Conservation (phyloP, 2,113 vertebrate genomes). For the Pteropus alecto region DNA sequence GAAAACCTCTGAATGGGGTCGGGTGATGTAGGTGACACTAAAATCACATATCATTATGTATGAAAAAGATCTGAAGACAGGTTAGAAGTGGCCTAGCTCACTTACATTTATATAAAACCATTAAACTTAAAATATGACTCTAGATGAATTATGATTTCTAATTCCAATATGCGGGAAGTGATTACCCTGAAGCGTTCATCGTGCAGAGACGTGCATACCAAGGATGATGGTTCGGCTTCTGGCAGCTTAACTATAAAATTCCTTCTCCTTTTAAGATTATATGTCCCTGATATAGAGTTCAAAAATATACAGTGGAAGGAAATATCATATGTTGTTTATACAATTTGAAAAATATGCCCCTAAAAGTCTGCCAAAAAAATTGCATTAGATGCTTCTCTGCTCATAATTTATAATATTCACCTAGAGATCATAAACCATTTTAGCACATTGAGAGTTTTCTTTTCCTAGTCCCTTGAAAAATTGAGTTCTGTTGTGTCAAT, state of each 20-base stretch:
- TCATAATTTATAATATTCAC: conserved; percentile 45
- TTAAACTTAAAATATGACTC: background rate
- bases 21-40: background rate
- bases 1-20: background rate
- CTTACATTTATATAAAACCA: background rate
- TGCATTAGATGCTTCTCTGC: background rate
- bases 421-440: conserved; percentile 7
- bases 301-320: conserved; percentile 18
- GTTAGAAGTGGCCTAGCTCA: background rate
- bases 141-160: background rate
- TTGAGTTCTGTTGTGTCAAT: conserved; percentile 58
- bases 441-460: conserved; percentile 25
- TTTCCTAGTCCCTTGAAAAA: conserved; percentile 37
- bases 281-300: background rate
- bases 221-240: background rate
- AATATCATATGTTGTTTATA: conserved; percentile 39
- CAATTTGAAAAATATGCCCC: conserved; percentile 26
- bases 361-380: conserved; percentile 24
- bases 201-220: background rate
- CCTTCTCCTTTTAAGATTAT: background rate
- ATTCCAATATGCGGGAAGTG: background rate
- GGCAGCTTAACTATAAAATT: background rate
- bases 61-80: background rate
- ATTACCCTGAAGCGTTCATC: background rate
- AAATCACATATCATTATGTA: background rate